Percentiles rank a stretch among this genome's conserved stretches.
phyloP scores from a whole-genome alignment of 1,140 invertebrate genomes.

The Drosophila ambigua region DNA sequence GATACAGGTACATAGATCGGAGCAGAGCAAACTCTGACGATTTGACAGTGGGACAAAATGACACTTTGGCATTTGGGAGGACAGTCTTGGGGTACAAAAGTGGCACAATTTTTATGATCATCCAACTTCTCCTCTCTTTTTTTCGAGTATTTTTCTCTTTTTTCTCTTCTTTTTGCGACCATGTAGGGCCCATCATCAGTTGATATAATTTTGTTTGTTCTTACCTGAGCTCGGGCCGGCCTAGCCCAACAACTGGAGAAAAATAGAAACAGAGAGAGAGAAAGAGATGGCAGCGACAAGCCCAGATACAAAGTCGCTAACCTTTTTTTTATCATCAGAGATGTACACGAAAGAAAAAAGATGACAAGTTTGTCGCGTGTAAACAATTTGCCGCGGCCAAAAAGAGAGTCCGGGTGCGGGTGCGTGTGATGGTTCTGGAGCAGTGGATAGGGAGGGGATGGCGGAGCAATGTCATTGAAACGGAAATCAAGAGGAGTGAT shows the following conservation, averaged over 20 bases:
- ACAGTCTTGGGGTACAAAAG: constrained; percentile 6
- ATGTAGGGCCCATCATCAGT: constrained; percentile 13
- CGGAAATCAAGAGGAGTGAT: constrained; percentile 65
- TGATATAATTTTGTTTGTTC: constrained; percentile 24
- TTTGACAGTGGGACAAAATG: constrained; percentile 25
- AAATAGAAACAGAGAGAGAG: not conserved
- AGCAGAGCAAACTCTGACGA: constrained; percentile 50
- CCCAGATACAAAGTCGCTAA: constrained; percentile 68
- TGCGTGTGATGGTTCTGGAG: not conserved
- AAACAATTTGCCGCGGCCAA: constrained; percentile 75
- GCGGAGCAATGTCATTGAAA: constrained; percentile 56
- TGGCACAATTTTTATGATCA: constrained; percentile 63
- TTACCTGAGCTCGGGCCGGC: constrained; percentile 68
- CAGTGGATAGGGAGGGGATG: not conserved
- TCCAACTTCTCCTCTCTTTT: constrained; percentile 41
- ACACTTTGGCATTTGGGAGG: not conserved
- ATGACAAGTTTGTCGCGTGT: constrained; percentile 81
- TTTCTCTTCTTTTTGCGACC: constrained; percentile 10
- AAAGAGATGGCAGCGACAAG: constrained; percentile 5
- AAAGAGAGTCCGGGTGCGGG: constrained; percentile 62
- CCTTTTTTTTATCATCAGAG: constrained; percentile 68
- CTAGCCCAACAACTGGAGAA: constrained; percentile 66
- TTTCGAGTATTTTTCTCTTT: not conserved
- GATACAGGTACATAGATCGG: constrained; percentile 16
- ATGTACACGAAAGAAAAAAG: constrained; percentile 48